A percentile compares a stretch with the other conserved stretches of the same genome.
Conservation (phyloP, 2,113 vertebrate species). For the Platycercus adscitus region DNA sequence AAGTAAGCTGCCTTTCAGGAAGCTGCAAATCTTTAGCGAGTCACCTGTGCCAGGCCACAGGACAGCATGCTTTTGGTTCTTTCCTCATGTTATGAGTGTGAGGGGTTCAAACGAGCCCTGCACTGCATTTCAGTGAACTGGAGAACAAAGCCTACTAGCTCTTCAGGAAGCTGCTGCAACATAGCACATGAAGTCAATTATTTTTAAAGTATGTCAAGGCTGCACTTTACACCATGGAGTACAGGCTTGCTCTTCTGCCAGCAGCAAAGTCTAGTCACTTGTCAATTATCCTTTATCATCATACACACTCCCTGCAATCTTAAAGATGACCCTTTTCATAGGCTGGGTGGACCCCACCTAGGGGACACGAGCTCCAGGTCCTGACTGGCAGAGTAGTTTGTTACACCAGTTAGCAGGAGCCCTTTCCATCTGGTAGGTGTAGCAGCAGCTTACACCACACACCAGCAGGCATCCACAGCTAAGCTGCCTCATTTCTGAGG, state of each 20-base stretch:
- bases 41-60: not conserved
- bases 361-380: not conserved
- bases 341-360: not conserved
- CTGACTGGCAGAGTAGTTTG: not conserved
- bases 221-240: not conserved
- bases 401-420: not conserved
- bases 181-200: not conserved
- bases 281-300: not conserved
- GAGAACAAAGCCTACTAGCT: not conserved
- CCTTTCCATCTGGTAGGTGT: not conserved
- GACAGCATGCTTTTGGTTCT: not conserved
- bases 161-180: not conserved
- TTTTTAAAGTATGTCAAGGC: not conserved
- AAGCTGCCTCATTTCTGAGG: not conserved
- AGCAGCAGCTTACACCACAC: not conserved
- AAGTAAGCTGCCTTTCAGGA: not conserved
- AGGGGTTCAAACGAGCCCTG: not conserved
- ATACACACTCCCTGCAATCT: not conserved
- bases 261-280: not conserved
- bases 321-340: not conserved
- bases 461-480: not conserved
- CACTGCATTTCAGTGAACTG: not conserved
- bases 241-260: not conserved
- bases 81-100: not conserved
- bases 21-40: not conserved